Evolutionary conservation across 2,113 vertebrate genomes (phyloP).

Genomic region (Tiliqua scincoides): DNA sequence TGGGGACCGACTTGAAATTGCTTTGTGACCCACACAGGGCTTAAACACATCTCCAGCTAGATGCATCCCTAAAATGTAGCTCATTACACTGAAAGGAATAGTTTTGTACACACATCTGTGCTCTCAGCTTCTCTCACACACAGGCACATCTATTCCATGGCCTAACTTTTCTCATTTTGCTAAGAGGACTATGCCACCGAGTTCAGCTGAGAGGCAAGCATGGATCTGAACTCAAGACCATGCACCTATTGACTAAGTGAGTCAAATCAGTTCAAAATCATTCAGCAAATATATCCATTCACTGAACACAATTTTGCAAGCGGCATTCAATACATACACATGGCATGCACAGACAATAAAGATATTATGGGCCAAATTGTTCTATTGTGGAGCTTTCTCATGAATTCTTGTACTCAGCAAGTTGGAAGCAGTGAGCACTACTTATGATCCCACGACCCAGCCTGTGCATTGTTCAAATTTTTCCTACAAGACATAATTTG

Average conservation of each 20-base stretch:
- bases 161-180: neutral
- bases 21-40: too few species aligned
- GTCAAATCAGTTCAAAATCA: neutral
- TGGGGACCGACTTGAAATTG: too few species aligned
- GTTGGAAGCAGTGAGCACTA: constrained; percentile 46
- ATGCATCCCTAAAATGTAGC: neutral
- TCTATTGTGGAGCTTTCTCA: constrained; percentile 79
- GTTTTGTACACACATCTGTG: too few species aligned
- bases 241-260: neutral
- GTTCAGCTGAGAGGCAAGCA: neutral
- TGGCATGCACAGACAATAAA: constrained; percentile 47
- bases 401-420: constrained; percentile 56
- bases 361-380: constrained; percentile 71
- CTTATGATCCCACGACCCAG: constrained; percentile 50
- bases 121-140: neutral
- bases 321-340: constrained; percentile 14
- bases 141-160: neutral
- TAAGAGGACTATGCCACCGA: neutral
- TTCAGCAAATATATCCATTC: constrained; percentile 31
- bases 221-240: neutral
- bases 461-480: constrained; percentile 69
- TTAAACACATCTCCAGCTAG: neutral
- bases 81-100: neutral
- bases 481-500: constrained; percentile 58
- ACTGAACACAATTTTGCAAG: constrained; percentile 48